A percentile compares a stretch with the other conserved stretches of the same genome.
phyloP scores from a whole-genome alignment of 2,888 invertebrate species.

The Drosophila sordidula region DNA sequence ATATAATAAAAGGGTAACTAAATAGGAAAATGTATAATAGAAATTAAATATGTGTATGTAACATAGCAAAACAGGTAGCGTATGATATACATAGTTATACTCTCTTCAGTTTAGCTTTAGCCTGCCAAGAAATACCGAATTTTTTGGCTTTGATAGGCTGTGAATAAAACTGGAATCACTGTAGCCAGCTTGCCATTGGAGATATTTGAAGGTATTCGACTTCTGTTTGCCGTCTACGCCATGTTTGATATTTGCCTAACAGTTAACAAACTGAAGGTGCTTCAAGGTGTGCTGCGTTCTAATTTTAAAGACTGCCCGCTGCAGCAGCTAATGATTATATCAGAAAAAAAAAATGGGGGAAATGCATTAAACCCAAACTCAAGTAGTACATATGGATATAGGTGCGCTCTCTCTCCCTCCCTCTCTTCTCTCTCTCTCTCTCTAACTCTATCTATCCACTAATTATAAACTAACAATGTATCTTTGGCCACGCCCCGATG shows the following conservation, averaged over 20 bases:
- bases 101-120: too few relatives aligned
- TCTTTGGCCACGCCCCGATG: constrained; percentile 45
- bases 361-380: constrained; percentile 66
- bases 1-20: too few relatives aligned
- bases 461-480: constrained; percentile 79
- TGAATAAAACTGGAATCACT: not conserved
- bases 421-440: too few relatives aligned
- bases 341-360: constrained; percentile 23
- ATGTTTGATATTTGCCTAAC: constrained; percentile 49
- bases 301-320: constrained; percentile 39
- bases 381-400: constrained; percentile 60
- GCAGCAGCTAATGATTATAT: constrained; percentile 18
- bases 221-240: constrained; percentile 24
- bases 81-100: too few relatives aligned
- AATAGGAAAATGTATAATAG: too few relatives aligned
- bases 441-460: constrained; percentile 43
- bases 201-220: constrained; percentile 13
- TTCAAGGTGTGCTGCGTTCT: constrained; percentile 55
- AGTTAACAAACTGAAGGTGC: constrained; percentile 45
- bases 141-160: not conserved
- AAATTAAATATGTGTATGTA: too few relatives aligned
- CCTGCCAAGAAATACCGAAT: not conserved
- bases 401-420: constrained; percentile 8
- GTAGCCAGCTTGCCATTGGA: constrained; percentile 5
- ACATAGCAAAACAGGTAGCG: too few relatives aligned